These are phyloP conservation scores for Paracyclopina nana DNA, from an alignment of 1,140 invertebrate genomes.

Conservation along the genomic window DNA sequence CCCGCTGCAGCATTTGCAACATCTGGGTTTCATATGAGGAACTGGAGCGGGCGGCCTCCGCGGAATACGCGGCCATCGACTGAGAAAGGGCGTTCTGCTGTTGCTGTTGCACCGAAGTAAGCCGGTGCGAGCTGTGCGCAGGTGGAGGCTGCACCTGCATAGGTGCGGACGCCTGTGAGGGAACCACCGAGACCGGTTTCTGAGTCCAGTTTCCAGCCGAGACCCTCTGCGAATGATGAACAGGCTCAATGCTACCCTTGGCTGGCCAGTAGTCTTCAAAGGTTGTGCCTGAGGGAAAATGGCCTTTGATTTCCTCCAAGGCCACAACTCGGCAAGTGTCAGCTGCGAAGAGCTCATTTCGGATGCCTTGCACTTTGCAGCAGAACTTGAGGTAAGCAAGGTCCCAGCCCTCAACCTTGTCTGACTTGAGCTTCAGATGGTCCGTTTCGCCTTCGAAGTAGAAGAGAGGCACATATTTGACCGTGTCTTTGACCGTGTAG, in stretches of 20 bases:
- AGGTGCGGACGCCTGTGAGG: conserved; percentile 13
- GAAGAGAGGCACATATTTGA: conserved; percentile 63
- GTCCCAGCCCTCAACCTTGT: conserved; percentile 68
- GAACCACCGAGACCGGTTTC: conserved; percentile 19
- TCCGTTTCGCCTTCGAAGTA: conserved; percentile 82
- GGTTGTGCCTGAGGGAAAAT: conserved; percentile 63
- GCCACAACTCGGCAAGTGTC: conserved; percentile 70
- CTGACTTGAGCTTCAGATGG: conserved; percentile 57
- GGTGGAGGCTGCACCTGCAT: too few relatives aligned
- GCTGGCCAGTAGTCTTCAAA: conserved; percentile 74
- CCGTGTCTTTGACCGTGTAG: conserved; percentile 55
- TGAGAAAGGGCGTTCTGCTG: not conserved
- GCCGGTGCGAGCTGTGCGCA: not conserved
- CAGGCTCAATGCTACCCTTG: conserved; percentile 17
- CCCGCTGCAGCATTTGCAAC: not conserved
- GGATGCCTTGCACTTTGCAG: conserved; percentile 76
- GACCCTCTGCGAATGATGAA: conserved; percentile 13
- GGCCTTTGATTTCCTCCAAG: conserved; percentile 66
- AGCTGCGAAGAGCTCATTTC: conserved; percentile 70
- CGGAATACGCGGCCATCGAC: not conserved
- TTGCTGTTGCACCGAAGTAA: not conserved
- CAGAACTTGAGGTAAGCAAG: conserved; percentile 77
- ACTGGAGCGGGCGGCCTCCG: not conserved
- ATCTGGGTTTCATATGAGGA: conserved; percentile 1
- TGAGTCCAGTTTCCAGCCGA: conserved; percentile 21